These are phyloP conservation scores for Montipora capitata DNA, from an alignment of 92 coral and sea anemone genomes.

Conservation along the genomic window DNA sequence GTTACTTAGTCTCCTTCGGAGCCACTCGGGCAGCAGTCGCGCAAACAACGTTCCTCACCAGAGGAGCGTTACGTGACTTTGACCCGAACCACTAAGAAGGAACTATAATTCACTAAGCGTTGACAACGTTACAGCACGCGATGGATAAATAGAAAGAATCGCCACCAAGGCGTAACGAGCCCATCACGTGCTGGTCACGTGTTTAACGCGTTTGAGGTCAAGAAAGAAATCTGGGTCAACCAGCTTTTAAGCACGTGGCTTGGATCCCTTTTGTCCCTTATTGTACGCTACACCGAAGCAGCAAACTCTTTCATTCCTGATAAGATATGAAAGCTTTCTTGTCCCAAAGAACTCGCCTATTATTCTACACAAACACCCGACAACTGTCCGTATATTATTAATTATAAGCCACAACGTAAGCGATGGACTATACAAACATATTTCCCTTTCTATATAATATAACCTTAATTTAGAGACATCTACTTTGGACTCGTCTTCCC, in stretches of 20 bases:
- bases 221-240: neutral
- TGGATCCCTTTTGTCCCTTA: neutral
- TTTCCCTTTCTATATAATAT: constrained; percentile 29
- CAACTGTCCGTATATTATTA: constrained; percentile 12
- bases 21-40: no score
- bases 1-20: no score
- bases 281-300: neutral
- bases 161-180: no score
- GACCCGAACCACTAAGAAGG: neutral
- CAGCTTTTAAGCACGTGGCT: neutral
- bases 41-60: no score
- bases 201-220: no score
- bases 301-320: neutral
- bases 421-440: constrained; percentile 46
- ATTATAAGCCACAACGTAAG: constrained; percentile 22
- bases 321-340: neutral
- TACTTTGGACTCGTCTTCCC: constrained; percentile 11
- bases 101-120: no score
- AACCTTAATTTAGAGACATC: constrained; percentile 48
- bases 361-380: constrained; percentile 13
- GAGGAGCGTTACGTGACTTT: no score
- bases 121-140: no score
- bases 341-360: constrained; percentile 5
- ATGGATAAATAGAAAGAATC: no score
- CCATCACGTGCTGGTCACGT: no score